These are phyloP conservation scores for Orgyia antiqua DNA, from an alignment of 2,888 invertebrate genomes.

Conservation along the genomic window DNA sequence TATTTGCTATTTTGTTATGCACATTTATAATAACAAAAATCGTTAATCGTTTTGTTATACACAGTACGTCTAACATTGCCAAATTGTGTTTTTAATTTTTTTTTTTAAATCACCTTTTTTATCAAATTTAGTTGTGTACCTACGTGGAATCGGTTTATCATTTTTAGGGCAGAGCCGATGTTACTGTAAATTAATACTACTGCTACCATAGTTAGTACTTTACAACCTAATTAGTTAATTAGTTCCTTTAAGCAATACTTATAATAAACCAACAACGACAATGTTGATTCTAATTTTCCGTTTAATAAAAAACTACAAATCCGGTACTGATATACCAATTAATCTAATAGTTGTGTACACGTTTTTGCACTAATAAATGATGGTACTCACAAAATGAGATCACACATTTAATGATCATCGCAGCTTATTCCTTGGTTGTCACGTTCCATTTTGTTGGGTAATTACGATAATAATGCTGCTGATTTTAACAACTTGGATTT, in stretches of 20 bases:
- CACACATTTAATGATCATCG: slow-evolving; percentile 30
- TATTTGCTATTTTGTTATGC: too few species aligned
- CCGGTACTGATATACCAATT: slow-evolving; percentile 48
- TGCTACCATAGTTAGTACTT: too few species aligned
- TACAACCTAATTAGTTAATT: slow-evolving; percentile 9
- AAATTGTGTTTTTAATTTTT: too few species aligned
- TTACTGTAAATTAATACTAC: too few species aligned
- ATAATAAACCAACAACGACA: slow-evolving; percentile 19
- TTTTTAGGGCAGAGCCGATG: not conserved
- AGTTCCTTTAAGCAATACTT: slow-evolving; percentile 8
- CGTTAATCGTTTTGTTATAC: too few species aligned
- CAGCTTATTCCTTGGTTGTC: slow-evolving; percentile 27
- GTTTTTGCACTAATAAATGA: slow-evolving; percentile 56
- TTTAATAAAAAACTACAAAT: slow-evolving; percentile 45
- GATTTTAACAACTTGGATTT: too few species aligned
- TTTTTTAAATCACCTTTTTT: too few species aligned
- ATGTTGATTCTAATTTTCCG: slow-evolving; percentile 30
- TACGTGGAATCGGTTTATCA: too few species aligned
- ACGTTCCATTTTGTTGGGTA: slow-evolving; percentile 11
- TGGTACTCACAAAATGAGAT: slow-evolving; percentile 56
- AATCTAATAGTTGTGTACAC: slow-evolving; percentile 27
- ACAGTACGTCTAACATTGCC: too few species aligned
- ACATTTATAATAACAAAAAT: too few species aligned
- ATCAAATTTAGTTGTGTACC: too few species aligned
- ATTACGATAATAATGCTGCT: too few species aligned